Conservation (phyloP, 2,797 vertebrate genomes). For the Gouania willdenowi region DNA sequence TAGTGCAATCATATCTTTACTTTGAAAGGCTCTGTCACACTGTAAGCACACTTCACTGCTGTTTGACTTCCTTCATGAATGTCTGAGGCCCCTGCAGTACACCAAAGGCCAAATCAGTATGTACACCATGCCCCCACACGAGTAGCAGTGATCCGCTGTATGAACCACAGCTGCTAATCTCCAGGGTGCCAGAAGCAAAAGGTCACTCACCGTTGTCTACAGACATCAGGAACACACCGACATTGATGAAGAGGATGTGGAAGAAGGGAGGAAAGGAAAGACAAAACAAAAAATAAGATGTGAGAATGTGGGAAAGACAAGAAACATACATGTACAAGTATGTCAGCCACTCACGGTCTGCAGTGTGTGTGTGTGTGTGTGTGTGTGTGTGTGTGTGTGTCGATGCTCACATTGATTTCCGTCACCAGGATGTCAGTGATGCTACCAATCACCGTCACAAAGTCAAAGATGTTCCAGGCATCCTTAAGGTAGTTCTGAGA, state of each 20-base stretch:
- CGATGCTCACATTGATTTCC: constrained; percentile 88
- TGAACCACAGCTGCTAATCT: too few species aligned
- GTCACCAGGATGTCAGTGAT: constrained; percentile 98
- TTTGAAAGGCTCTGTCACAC: too few species aligned
- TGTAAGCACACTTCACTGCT: too few species aligned
- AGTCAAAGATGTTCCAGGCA: constrained; percentile 98
- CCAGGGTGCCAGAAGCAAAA: constrained; percentile 2
- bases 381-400: neutral
- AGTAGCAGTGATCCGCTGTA: too few species aligned
- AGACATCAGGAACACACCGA: too few species aligned
- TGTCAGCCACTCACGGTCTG: too few species aligned
- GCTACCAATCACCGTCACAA: constrained; percentile 96
- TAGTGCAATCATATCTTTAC: too few species aligned
- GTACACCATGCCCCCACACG: too few species aligned
- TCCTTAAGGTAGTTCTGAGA: constrained; percentile 93
- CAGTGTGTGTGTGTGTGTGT: constrained; percentile 10
- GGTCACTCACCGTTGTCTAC: constrained; percentile 60
- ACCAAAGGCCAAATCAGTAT: too few species aligned
- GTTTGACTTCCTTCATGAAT: too few species aligned
- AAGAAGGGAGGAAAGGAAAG: constrained; percentile 39
- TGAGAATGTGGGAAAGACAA: constrained; percentile 10
- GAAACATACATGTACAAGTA: constrained; percentile 52
- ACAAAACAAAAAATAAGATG: constrained; percentile 12
- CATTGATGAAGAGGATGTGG: too few species aligned
- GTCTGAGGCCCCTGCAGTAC: too few species aligned